These are phyloP conservation scores for Leptoteleia sp. DNA, from an alignment of 1,140 invertebrate species.

Conservation along the genomic window DNA sequence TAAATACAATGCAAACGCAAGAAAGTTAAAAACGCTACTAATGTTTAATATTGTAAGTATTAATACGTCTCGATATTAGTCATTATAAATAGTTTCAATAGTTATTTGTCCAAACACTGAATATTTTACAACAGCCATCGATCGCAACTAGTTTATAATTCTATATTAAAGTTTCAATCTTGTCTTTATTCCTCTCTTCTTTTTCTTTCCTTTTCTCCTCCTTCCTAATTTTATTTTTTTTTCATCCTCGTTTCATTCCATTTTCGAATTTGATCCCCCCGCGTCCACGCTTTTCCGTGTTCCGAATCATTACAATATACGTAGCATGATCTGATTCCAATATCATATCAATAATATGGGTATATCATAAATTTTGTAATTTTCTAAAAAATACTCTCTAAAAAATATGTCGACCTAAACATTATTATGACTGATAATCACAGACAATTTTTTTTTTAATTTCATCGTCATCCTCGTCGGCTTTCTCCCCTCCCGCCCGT, in stretches of 20 bases:
- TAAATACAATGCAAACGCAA: constrained; percentile 74
- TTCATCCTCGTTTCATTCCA: constrained; percentile 20
- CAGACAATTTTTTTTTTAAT: constrained; percentile 77
- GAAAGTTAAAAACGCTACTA: constrained; percentile 76
- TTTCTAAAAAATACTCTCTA: constrained; percentile 81
- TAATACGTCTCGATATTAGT: constrained; percentile 75
- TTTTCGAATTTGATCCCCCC: constrained; percentile 37
- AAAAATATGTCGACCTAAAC: constrained; percentile 81
- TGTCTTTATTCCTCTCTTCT: no score
- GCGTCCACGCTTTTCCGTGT: constrained; percentile 1
- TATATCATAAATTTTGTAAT: constrained; percentile 81
- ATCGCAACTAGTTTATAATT: constrained; percentile 77
- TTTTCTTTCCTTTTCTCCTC: neutral
- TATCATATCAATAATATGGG: constrained; percentile 79
- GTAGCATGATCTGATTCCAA: constrained; percentile 75
- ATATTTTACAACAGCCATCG: constrained; percentile 81
- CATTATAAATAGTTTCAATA: constrained; percentile 78
- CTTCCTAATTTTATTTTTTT: constrained; percentile 64
- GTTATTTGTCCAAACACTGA: constrained; percentile 80
- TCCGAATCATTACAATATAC: constrained; percentile 71
- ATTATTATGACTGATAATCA: constrained; percentile 82
- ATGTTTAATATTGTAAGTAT: constrained; percentile 75
- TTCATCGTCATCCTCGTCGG: constrained; percentile 67
- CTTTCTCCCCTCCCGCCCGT: constrained; percentile 19
- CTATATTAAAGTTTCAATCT: constrained; percentile 73